Percentiles rank a stretch among this genome's conserved stretches.
These are phyloP conservation scores for Sciaenops ocellatus DNA, from an alignment of 2,797 vertebrate species.

Conservation along the genomic window DNA sequence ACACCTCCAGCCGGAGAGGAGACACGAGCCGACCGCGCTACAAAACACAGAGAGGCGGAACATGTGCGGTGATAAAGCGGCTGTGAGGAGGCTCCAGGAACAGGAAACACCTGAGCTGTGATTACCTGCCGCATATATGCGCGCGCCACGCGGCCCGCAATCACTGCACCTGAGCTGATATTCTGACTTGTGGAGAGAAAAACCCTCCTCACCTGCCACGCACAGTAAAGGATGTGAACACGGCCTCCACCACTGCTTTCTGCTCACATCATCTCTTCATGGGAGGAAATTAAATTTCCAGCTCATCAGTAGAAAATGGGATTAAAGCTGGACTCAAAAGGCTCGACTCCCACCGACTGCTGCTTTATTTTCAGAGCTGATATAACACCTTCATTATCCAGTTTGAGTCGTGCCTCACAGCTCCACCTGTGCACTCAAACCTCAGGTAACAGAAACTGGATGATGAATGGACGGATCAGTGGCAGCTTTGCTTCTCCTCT, in stretches of 20 bases:
- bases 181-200: too few species aligned
- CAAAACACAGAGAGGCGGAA: too few species aligned
- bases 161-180: too few species aligned
- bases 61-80: too few species aligned
- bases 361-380: constrained; percentile 2
- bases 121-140: too few species aligned
- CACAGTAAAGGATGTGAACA: background rate
- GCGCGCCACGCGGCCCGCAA: too few species aligned
- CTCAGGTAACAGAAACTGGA: background rate
- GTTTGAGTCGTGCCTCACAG: background rate
- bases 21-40: too few species aligned
- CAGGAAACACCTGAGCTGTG: too few species aligned
- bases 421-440: background rate
- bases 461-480: background rate
- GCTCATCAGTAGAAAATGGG: background rate
- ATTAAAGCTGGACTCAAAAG: background rate
- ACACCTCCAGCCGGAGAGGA: too few species aligned
- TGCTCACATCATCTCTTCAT: background rate
- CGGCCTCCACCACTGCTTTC: background rate
- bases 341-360: background rate
- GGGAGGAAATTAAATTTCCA: constrained; percentile 2
- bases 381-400: background rate
- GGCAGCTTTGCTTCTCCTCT: background rate
- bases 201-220: too few species aligned
- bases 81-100: too few species aligned